phyloP scores from a whole-genome alignment of 2,888 invertebrate species.

The Agrochola circellaris region DNA sequence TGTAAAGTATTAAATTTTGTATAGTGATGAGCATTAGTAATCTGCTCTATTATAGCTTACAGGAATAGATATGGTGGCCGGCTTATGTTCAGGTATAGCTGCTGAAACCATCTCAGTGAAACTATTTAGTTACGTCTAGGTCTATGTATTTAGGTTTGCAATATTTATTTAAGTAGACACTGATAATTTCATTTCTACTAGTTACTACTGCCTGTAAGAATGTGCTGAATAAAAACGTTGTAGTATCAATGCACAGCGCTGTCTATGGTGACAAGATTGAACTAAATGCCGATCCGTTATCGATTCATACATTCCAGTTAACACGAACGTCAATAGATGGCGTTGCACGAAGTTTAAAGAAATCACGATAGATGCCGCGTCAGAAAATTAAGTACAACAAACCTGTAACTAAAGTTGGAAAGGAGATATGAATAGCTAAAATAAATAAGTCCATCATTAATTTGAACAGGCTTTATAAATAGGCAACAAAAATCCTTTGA shows the following conservation, averaged over 20 bases:
- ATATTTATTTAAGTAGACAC: not conserved
- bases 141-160: not conserved
- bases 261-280: not conserved
- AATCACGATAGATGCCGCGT: slow-evolving; percentile 19
- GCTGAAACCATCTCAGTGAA: not conserved
- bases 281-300: slow-evolving; percentile 10
- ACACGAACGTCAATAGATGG: slow-evolving; percentile 22
- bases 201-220: too few species aligned
- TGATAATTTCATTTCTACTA: too few species aligned
- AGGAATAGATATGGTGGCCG: not conserved
- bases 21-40: not conserved
- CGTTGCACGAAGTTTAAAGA: not conserved
- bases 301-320: slow-evolving; percentile 10
- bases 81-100: not conserved
- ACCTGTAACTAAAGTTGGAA: too few species aligned
- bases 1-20: not conserved
- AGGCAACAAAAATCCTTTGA: too few species aligned
- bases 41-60: not conserved
- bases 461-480: too few species aligned
- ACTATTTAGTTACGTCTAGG: not conserved
- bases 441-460: too few species aligned
- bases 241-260: not conserved
- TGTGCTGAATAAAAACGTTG: not conserved
- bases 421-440: too few species aligned
- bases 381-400: too few species aligned